Evolutionary conservation across 2,888 invertebrate genomes (phyloP), one percentile per base, ranked within the genome.

Genomic region (Drosophila rubida): DNA sequence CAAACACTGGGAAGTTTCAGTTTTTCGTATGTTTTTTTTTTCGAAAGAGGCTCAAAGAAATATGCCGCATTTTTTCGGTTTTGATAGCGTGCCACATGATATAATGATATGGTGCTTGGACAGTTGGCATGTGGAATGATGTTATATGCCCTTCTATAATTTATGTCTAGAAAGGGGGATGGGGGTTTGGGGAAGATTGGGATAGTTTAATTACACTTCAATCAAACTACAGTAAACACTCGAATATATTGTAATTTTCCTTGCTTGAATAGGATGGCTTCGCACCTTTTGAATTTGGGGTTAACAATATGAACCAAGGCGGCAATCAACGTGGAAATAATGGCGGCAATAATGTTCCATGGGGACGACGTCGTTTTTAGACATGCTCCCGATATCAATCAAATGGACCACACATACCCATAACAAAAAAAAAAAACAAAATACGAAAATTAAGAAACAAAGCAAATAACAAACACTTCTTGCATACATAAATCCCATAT

Each of bases 361-460:
- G 91, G 91, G 91, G 91, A 81, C 86, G 92, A 73, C 90, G 92
- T 88, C 92, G 92, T 83, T 92, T 91, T 88, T 92, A 91, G 89
- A 73, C 45, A 22, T 22, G 22, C 32, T 54, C 54, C 54, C 30
- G 54, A 42, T 54, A 44, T 25, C 46, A 37, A 59, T 57, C 45
- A n/a, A 49, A 58, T 37, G 63, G 63, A 63, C 57, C 62, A 63
- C 62, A 63, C 23, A 55, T 5, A 45, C 16, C 30, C 32, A n/a
- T 39, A 23, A 51, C 9, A 46, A 2, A 50, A 9, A 44, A n/a
- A 23, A 22, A 13, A 13, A 8, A 23, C 14, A 1, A 22, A 6
- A 19, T 6, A 32, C 6, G 7, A 37, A 11, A 32, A n/a, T 0
- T n/a, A 32, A 32, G 7, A 35, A 35, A 4, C 4, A 37, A 37